Conservation (phyloP, 2,888 invertebrate species). For the Panorpa germanica region DNA sequence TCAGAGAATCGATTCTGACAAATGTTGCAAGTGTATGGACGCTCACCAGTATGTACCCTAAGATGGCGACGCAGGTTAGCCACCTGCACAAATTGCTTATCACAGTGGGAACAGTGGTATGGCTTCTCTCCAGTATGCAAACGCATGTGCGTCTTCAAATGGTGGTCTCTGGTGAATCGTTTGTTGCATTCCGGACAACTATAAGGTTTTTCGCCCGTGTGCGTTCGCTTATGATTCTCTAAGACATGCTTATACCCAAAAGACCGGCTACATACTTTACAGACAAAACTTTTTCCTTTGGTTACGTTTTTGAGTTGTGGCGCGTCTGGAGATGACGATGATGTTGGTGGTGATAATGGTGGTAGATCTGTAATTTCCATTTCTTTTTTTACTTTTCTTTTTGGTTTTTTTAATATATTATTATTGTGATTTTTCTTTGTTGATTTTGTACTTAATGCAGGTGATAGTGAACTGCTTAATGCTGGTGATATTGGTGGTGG, state of each 20-base stretch:
- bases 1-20: slow-evolving; percentile 79
- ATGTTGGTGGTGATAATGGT: slow-evolving; percentile 33
- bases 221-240: slow-evolving; percentile 86
- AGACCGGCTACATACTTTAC: slow-evolving; percentile 69
- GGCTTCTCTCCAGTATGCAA: slow-evolving; percentile 88
- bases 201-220: slow-evolving; percentile 89
- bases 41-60: slow-evolving; percentile 80
- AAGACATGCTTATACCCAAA: slow-evolving; percentile 90
- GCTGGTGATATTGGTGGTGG: slow-evolving; percentile 21
- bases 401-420: slow-evolving; percentile 12
- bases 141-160: slow-evolving; percentile 82
- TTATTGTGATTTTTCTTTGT: slow-evolving; percentile 8
- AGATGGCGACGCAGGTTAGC: slow-evolving; percentile 78
- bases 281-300: slow-evolving; percentile 73
- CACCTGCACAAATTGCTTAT: slow-evolving; percentile 83
- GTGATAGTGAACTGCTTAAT: slow-evolving; percentile 21
- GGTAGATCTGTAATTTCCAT: slow-evolving; percentile 21
- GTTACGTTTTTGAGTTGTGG: no score
- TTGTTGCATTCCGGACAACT: slow-evolving; percentile 84
- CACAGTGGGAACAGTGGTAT: slow-evolving; percentile 81
- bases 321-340: slow-evolving; percentile 33
- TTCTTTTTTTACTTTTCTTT: slow-evolving; percentile 9
- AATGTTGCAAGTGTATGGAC: slow-evolving; percentile 72
- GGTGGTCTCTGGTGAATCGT: slow-evolving; percentile 82
- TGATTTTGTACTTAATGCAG: slow-evolving; percentile 12